Evolutionary conservation across 2,797 vertebrate genomes (phyloP).

Genomic region (Sebastes trivittatus): DNA sequence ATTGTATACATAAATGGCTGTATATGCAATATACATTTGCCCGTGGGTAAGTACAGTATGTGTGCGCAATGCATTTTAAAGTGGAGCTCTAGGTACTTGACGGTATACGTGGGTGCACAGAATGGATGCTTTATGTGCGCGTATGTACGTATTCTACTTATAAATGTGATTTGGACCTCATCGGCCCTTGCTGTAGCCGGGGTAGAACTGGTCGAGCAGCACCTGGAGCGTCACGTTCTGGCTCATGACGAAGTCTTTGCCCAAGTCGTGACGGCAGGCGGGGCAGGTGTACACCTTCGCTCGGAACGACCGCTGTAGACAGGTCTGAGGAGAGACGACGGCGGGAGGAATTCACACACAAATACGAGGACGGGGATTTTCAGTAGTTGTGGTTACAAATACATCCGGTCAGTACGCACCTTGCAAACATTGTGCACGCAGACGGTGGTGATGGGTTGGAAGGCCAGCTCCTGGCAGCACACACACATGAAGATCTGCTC

Average conservation of each 20-base stretch:
- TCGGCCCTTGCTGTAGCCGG: constrained; percentile 99
- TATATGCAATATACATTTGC: constrained; percentile 74
- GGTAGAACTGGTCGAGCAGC: constrained; percentile 98
- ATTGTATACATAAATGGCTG: constrained; percentile 79
- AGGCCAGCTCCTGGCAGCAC: constrained; percentile 98
- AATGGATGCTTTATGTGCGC: constrained; percentile 58
- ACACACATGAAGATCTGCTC: constrained; percentile 99
- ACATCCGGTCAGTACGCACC: constrained; percentile 76
- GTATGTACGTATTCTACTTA: constrained; percentile 51
- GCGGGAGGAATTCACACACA: neutral
- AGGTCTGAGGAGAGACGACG: constrained; percentile 81
- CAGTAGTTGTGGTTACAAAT: neutral
- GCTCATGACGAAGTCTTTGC: constrained; percentile 93
- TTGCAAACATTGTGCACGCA: constrained; percentile 98
- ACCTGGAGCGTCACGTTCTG: constrained; percentile 94
- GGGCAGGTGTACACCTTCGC: constrained; percentile 97
- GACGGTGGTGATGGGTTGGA: constrained; percentile 95
- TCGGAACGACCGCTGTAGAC: constrained; percentile 96
- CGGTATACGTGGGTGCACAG: constrained; percentile 62
- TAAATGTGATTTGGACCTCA: constrained; percentile 80
- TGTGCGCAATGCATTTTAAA: constrained; percentile 67
- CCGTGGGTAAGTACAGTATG: constrained; percentile 67
- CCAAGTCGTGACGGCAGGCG: constrained; percentile 95
- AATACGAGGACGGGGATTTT: neutral
- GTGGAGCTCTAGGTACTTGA: constrained; percentile 72